These are phyloP conservation scores for Caenorhabditis brenneri DNA, from an alignment of 1,140 invertebrate species.

Conservation along the genomic window DNA sequence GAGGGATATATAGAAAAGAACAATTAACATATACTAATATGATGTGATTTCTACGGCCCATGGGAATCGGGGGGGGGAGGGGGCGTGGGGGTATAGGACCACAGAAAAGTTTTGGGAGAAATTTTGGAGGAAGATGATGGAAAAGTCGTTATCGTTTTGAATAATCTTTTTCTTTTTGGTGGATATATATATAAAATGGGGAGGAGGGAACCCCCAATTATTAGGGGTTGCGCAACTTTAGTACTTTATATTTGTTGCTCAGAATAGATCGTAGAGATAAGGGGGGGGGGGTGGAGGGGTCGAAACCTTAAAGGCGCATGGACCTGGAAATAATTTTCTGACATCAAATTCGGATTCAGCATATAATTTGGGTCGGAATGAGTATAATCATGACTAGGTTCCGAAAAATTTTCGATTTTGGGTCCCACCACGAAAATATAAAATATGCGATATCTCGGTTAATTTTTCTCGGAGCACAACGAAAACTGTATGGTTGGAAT, in stretches of 20 bases:
- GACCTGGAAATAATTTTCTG: too few relatives aligned
- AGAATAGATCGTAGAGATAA: neutral
- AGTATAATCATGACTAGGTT: too few relatives aligned
- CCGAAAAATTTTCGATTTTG: too few relatives aligned
- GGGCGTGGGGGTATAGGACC: neutral
- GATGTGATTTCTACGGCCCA: slow-evolving; percentile 31
- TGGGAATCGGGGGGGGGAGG: neutral
- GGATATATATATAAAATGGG: neutral
- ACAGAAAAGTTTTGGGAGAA: slow-evolving; percentile 4
- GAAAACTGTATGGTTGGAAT: too few relatives aligned
- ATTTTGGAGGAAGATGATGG: neutral
- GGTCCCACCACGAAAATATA: too few relatives aligned
- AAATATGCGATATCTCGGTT: too few relatives aligned
- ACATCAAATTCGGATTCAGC: too few relatives aligned
- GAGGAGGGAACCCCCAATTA: neutral
- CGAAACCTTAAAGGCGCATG: too few relatives aligned
- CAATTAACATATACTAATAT: slow-evolving; percentile 43
- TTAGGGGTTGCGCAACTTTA: slow-evolving; percentile 11
- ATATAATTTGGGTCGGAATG: too few relatives aligned
- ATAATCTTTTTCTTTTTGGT: neutral
- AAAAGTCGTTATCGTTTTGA: slow-evolving; percentile 38
- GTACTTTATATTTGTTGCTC: neutral
- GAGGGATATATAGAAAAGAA: neutral
- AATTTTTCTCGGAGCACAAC: too few relatives aligned
- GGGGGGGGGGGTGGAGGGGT: neutral